These are phyloP conservation scores for Notarius quadriscutis DNA, from an alignment of 2,113 vertebrate species.

Conservation along the genomic window DNA sequence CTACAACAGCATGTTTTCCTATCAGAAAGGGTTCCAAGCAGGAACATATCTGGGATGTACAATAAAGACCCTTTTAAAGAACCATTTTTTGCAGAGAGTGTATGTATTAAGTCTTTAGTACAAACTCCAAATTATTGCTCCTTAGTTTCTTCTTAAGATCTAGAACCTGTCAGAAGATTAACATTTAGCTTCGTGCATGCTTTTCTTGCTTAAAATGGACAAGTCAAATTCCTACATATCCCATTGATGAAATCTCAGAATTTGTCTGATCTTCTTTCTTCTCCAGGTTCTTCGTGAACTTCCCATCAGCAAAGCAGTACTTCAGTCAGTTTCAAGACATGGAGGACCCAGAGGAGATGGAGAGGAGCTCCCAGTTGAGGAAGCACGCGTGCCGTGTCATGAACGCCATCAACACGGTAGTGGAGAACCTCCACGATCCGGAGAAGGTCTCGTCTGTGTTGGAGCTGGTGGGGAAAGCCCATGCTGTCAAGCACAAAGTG, in stretches of 20 bases:
- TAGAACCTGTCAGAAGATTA: neutral
- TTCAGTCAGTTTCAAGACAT: constrained; percentile 91
- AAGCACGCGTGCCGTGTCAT: constrained; percentile 87
- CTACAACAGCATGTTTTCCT: neutral
- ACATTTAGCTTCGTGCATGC: neutral
- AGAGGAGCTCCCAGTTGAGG: constrained; percentile 78
- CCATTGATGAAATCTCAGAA: neutral
- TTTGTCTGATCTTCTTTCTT: neutral
- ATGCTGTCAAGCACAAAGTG: constrained; percentile 95
- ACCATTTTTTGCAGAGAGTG: neutral
- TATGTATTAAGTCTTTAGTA: neutral
- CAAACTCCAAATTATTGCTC: neutral
- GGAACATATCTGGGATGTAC: neutral
- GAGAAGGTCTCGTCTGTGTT: constrained; percentile 91
- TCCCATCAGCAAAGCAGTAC: constrained; percentile 94
- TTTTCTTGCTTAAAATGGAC: neutral
- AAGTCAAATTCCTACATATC: neutral
- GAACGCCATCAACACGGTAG: constrained; percentile 80
- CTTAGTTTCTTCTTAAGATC: neutral
- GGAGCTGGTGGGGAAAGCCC: constrained; percentile 89
- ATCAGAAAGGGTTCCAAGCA: neutral
- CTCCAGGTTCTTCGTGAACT: constrained; percentile 94
- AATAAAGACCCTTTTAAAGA: neutral
- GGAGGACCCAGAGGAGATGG: constrained; percentile 78
- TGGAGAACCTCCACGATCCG: constrained; percentile 89